A percentile compares a stretch with the other conserved stretches of the same genome.
phyloP scores from a whole-genome alignment of 1,140 invertebrate species.

The Mercenaria mercenaria region DNA sequence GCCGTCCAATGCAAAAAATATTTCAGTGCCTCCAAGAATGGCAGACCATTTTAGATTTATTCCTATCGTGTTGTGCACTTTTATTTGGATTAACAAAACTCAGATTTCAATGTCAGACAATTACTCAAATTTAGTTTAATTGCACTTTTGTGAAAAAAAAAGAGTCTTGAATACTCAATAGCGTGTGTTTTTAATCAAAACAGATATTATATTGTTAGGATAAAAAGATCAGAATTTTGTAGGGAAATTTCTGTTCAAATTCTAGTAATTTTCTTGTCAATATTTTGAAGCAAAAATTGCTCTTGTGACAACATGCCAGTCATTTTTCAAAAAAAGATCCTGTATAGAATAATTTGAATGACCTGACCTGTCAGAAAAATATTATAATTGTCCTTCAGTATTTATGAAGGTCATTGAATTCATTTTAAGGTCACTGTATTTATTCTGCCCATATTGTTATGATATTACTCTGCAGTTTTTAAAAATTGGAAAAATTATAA shows the following conservation, averaged over 20 bases:
- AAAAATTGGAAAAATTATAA: too few relatives aligned
- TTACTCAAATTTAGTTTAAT: not conserved
- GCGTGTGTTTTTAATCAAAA: not conserved
- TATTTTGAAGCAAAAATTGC: conserved; percentile 15
- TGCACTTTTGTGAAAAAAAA: not conserved
- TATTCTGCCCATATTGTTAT: too few relatives aligned
- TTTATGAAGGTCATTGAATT: not conserved
- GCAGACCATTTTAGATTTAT: too few relatives aligned
- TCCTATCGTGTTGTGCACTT: too few relatives aligned
- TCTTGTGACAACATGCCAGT: not conserved
- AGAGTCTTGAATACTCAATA: not conserved
- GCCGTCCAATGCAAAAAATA: too few relatives aligned
- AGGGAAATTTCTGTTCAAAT: conserved; percentile 13
- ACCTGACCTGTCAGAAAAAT: conserved; percentile 10
- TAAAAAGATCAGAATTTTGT: too few relatives aligned
- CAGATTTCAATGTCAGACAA: not conserved
- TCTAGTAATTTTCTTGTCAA: conserved; percentile 17
- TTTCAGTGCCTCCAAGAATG: too few relatives aligned
- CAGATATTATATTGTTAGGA: not conserved
- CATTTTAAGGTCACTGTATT: not conserved
- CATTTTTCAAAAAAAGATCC: not conserved
- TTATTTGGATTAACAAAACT: too few relatives aligned
- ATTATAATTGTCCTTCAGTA: not conserved
- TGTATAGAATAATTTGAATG: not conserved
- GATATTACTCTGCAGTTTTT: too few relatives aligned